These are phyloP conservation scores for Epizoanthus rinbou DNA, from an alignment of 92 coral and sea anemone genomes.

Conservation along the genomic window DNA sequence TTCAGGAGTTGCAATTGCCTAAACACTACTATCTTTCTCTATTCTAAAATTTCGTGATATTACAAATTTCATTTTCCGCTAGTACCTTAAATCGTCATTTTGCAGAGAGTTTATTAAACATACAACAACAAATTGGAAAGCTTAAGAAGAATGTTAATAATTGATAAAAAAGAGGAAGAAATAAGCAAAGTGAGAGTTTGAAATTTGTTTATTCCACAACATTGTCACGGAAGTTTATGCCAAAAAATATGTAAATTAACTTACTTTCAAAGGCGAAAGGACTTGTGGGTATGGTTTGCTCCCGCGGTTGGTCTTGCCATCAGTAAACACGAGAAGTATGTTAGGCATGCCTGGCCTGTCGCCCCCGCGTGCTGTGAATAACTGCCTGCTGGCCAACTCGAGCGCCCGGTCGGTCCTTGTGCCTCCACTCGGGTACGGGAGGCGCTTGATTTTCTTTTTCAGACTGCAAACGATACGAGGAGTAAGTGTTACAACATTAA, in stretches of 20 bases:
- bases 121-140: too few species aligned
- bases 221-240: too few species aligned
- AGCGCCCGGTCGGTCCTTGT: constrained; percentile 79
- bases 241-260: background rate
- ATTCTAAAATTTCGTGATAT: too few species aligned
- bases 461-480: background rate
- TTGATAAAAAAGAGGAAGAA: too few species aligned
- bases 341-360: constrained; percentile 61
- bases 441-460: constrained; percentile 50
- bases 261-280: constrained; percentile 25
- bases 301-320: constrained; percentile 15
- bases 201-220: too few species aligned
- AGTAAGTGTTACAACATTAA: too few species aligned
- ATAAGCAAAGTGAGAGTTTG: too few species aligned
- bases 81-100: too few species aligned
- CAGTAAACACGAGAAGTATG: constrained; percentile 46
- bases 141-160: too few species aligned
- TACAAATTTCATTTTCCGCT: too few species aligned
- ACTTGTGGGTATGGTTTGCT: constrained; percentile 33
- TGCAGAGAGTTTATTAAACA: too few species aligned
- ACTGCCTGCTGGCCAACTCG: constrained; percentile 58
- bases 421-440: constrained; percentile 54
- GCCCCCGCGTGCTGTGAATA: constrained; percentile 75
- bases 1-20: background rate
- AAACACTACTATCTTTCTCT: too few species aligned